Evolutionary conservation across 2,797 vertebrate species (phyloP), one percentile per base, ranked within the genome.

Genomic region (Intellagama lesueurii): DNA sequence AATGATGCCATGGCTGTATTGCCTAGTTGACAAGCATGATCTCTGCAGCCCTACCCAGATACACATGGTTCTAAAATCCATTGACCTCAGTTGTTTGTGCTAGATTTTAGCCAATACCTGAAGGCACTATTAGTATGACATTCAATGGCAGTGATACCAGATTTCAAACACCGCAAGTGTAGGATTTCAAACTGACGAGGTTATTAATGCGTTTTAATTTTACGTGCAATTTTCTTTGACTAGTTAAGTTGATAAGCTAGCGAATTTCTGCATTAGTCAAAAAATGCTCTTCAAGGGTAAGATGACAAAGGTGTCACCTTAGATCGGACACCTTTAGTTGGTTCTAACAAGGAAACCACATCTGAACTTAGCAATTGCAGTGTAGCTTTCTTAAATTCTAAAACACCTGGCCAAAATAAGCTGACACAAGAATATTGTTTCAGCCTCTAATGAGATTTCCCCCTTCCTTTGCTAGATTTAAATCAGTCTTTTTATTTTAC

Each of bases 361-460:
- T 81, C 80, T 47, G 56, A n/a, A 35, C 22, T 60, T 66, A 86
- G 89, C 91, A 88, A 92, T 68, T 89, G 83, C 90, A 68, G 87
- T 90, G 68, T 26, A 84, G 84, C 88, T 90, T 94, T 94, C 56
- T 40, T 40, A 0, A 52, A 91, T 94, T 94, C 89, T 87, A 91
- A 93, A 93, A 88, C 89, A 94, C 64, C 90, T 8, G 30, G 14
- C 89, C 44, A 77, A 92, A 93, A 90, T 89, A 87, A 91, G 72
- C 79, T 3, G 85, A 89, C 92, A 92, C 0, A 0, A 80, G 86
- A 72, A 91, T 80, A 88, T 72, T 32, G 78, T 89, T 77, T 70
- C 30, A n/a, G 47, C 32, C 91, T 88, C 81, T 92, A 81, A 90
- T 47, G 32, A 76, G 84, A 87, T 88, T 86, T 75, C 90, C 89